These are phyloP conservation scores for Podilymbus podiceps DNA, from an alignment of 2,113 vertebrate species.

Conservation along the genomic window DNA sequence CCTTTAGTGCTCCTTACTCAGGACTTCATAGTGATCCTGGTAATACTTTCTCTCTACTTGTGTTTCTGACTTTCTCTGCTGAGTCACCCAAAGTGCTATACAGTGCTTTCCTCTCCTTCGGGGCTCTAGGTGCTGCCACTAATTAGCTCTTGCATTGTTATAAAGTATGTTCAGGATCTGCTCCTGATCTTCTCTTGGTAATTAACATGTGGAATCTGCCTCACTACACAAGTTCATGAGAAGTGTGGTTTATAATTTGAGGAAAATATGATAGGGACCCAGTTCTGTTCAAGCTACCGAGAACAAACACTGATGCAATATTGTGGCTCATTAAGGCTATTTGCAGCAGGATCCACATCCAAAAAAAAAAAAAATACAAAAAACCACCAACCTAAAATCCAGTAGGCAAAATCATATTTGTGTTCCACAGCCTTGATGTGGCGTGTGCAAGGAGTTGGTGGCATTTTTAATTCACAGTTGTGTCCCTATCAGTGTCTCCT, in stretches of 20 bases:
- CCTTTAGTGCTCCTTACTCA: not conserved
- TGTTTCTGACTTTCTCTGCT: constrained; percentile 10
- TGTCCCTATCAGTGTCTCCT: not conserved
- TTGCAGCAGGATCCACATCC: not conserved
- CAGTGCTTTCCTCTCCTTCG: not conserved
- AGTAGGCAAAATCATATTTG: not conserved
- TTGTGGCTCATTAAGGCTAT: not conserved
- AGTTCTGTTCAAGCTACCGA: not conserved
- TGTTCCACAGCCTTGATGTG: not conserved
- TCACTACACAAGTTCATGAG: not conserved
- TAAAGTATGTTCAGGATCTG: not conserved
- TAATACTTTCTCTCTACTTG: not conserved
- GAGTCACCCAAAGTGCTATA: not conserved
- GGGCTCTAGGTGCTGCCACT: not conserved
- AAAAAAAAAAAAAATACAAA: too few species aligned
- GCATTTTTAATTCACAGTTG: not conserved
- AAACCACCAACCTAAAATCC: not conserved
- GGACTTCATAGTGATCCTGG: not conserved
- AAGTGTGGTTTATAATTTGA: not conserved
- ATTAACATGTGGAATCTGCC: not conserved
- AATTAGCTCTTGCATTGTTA: not conserved
- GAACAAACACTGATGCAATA: not conserved
- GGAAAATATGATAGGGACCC: not conserved
- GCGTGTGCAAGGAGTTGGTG: not conserved
- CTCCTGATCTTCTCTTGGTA: not conserved